These are phyloP conservation scores for Silurus glanis DNA, from an alignment of 2,113 vertebrate genomes.

Conservation along the genomic window DNA sequence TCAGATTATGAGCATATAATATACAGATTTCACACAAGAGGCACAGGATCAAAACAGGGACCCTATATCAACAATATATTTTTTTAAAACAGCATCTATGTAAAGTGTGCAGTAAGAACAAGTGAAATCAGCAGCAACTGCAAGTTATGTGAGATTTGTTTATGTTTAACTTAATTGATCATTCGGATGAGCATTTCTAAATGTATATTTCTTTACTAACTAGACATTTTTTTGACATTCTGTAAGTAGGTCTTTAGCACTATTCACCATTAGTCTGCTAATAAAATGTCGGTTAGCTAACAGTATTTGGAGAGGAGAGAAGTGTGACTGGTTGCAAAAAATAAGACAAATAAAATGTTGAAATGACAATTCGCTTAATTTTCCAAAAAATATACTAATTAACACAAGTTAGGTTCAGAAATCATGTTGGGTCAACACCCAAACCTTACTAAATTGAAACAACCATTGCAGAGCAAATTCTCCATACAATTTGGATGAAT, in stretches of 20 bases:
- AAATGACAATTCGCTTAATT: no score
- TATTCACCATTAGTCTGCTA: neutral
- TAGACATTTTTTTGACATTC: neutral
- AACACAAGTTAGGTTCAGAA: no score
- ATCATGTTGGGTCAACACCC: no score
- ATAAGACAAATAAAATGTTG: no score
- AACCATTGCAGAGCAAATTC: no score
- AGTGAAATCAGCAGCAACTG: neutral
- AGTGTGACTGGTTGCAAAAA: no score
- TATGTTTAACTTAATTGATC: neutral
- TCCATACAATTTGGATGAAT: no score
- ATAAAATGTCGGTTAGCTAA: neutral
- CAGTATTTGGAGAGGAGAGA: neutral
- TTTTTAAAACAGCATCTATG: neutral
- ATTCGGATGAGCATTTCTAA: neutral
- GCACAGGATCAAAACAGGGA: neutral
- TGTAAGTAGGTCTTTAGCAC: no score
- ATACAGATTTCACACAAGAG: neutral
- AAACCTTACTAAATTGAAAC: no score
- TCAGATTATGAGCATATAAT: neutral
- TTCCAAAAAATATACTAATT: no score
- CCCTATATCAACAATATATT: neutral
- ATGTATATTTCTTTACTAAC: neutral
- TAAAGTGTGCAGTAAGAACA: neutral
- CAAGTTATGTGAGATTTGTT: neutral